Percentiles rank a stretch among this genome's conserved stretches.
Conservation (phyloP, 2,113 vertebrate species). For the Isurus oxyrinchus region DNA sequence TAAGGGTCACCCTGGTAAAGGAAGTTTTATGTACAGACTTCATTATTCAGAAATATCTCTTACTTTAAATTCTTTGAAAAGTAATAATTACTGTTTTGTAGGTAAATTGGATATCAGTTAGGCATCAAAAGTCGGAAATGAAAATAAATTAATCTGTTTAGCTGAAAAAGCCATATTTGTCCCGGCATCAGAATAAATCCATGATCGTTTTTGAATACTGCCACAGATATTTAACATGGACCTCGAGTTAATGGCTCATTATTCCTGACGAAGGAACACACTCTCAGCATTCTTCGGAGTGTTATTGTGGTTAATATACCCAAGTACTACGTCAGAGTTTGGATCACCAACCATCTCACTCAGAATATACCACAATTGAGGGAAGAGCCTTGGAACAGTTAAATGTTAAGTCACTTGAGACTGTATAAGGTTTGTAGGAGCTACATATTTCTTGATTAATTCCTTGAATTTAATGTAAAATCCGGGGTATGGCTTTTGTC, state of each 20-base stretch:
- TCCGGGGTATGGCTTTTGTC: neutral
- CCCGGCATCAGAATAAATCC: neutral
- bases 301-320: neutral
- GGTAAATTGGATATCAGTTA: neutral
- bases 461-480: neutral
- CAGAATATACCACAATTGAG: neutral
- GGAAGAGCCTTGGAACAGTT: neutral
- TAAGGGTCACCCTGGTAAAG: neutral
- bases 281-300: neutral
- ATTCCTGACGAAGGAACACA: neutral
- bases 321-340: neutral
- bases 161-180: neutral
- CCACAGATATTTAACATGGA: neutral
- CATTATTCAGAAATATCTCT: neutral
- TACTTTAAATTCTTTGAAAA: too few species aligned
- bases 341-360: neutral
- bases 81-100: neutral
- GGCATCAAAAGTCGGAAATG: neutral
- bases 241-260: neutral
- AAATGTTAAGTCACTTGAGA: neutral
- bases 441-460: neutral
- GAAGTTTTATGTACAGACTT: neutral
- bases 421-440: neutral
- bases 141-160: neutral
- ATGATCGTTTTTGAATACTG: neutral